A percentile compares a stretch with the other conserved stretches of the same genome.
Evolutionary conservation across 2,113 vertebrate genomes (phyloP).

Genomic region (Mastomys coucha): DNA sequence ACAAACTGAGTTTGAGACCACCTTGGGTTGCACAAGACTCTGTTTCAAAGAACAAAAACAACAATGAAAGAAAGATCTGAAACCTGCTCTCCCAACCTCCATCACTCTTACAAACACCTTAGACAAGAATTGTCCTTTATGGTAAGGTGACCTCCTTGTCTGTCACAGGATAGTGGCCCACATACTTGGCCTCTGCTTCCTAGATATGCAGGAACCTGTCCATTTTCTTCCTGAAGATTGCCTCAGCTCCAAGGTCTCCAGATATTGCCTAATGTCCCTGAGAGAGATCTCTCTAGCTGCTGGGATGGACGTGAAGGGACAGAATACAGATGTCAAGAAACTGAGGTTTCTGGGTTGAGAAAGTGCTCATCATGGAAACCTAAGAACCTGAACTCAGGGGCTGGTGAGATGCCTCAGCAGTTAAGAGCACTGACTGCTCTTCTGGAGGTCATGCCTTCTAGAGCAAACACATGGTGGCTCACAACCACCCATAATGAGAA

Average conservation of each 20-base stretch:
- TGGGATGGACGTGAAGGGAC: rapidly evolving
- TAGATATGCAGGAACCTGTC: background rate
- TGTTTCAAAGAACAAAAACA: background rate
- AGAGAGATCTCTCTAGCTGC: background rate
- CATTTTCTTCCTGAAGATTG: rapidly evolving
- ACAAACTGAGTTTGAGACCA: background rate
- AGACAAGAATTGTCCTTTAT: background rate
- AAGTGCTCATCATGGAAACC: background rate
- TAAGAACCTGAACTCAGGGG: background rate
- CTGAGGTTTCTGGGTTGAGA: too few relatives aligned
- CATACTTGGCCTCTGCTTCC: background rate
- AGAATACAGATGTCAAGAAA: background rate
- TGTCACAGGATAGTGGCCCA: background rate
- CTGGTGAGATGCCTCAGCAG: too few relatives aligned
- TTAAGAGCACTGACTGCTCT: too few relatives aligned
- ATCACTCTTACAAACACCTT: background rate
- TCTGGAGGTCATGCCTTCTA: too few relatives aligned
- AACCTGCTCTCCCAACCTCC: background rate
- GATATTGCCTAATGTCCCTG: rapidly evolving
- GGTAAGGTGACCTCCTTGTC: too few relatives aligned
- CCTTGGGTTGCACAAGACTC: background rate
- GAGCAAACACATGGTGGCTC: too few relatives aligned
- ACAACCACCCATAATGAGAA: too few relatives aligned
- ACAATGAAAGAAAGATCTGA: background rate
- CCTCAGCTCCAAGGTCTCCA: background rate